These are phyloP conservation scores for Sinodicranocentrus sp. DNA, from an alignment of 2,888 invertebrate genomes.

Conservation along the genomic window DNA sequence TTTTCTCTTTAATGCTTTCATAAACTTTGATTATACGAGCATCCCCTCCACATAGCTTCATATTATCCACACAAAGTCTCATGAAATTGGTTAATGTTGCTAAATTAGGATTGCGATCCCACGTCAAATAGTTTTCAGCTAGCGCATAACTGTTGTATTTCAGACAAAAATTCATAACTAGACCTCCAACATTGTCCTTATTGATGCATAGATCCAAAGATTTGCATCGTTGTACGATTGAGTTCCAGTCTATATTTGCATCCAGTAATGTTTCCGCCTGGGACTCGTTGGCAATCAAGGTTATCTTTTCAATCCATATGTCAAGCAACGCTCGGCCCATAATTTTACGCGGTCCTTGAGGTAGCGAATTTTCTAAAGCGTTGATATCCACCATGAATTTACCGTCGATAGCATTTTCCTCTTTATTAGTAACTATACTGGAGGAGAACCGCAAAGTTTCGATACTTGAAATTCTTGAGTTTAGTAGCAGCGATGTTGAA, in stretches of 20 bases:
- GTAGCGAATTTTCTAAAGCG: neutral
- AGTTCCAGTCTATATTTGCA: conserved; percentile 41
- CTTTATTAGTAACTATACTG: neutral
- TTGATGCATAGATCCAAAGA: conserved; percentile 31
- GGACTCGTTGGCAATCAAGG: neutral
- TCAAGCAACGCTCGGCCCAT: conserved; percentile 42
- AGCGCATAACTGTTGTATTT: conserved; percentile 79
- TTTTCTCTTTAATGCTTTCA: conserved; percentile 80
- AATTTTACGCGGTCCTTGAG: conserved; percentile 28
- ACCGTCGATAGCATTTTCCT: neutral
- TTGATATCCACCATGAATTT: conserved; percentile 33
- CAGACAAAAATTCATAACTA: conserved; percentile 81
- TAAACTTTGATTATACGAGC: conserved; percentile 81
- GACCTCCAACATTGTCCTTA: conserved; percentile 79
- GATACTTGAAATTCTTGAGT: neutral
- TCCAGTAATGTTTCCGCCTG: conserved; percentile 8
- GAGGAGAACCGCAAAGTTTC: neutral
- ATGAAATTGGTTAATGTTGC: conserved; percentile 57
- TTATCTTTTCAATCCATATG: conserved; percentile 42
- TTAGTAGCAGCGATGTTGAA: too few relatives aligned
- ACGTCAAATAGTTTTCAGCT: conserved; percentile 82
- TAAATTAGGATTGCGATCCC: conserved; percentile 79
- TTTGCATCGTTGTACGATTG: conserved; percentile 22
- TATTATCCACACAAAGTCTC: conserved; percentile 26
- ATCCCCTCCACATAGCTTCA: conserved; percentile 77